Percentiles rank a stretch among this genome's conserved stretches.
phyloP scores from a whole-genome alignment of 2,797 vertebrate species.

The Alosa sapidissima region DNA sequence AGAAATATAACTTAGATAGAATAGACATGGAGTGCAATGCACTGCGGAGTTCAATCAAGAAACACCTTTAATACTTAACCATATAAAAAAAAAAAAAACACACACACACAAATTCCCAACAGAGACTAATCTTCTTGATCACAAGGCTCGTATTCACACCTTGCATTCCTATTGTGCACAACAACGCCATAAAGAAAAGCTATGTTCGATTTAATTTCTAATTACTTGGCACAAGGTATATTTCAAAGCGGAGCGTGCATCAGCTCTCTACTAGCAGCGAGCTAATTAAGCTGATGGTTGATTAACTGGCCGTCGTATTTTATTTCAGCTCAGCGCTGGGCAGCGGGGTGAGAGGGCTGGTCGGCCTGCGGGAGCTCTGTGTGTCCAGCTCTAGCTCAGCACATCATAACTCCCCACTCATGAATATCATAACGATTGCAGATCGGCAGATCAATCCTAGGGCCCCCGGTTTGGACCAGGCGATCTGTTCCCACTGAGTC shows the following conservation, averaged over 20 bases:
- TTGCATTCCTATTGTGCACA: slow-evolving; percentile 1
- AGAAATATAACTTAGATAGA: neutral
- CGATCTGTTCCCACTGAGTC: neutral
- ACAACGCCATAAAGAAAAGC: neutral
- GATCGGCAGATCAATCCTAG: slow-evolving; percentile 36
- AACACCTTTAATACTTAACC: neutral
- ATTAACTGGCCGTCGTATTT: slow-evolving; percentile 42
- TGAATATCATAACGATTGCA: slow-evolving; percentile 49
- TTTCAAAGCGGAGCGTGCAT: slow-evolving; percentile 20
- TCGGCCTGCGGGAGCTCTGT: slow-evolving; percentile 19
- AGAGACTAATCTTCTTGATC: slow-evolving; percentile 4
- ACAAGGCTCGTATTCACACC: neutral
- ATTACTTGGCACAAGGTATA: slow-evolving; percentile 12
- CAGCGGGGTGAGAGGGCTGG: neutral
- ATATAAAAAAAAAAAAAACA: neutral
- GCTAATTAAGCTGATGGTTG: slow-evolving; percentile 40
- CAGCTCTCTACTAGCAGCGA: slow-evolving; percentile 28
- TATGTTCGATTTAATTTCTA: slow-evolving; percentile 30
- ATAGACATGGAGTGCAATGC: neutral
- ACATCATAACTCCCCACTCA: slow-evolving; percentile 41
- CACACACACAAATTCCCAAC: neutral
- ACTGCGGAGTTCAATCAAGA: neutral
- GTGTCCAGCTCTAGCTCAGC: slow-evolving; percentile 18
- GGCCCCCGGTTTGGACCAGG: slow-evolving; percentile 20
- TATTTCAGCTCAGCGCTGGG: slow-evolving; percentile 38